Evolutionary conservation across 2,113 vertebrate species (phyloP).

Genomic region (Chroicocephalus ridibundus): DNA sequence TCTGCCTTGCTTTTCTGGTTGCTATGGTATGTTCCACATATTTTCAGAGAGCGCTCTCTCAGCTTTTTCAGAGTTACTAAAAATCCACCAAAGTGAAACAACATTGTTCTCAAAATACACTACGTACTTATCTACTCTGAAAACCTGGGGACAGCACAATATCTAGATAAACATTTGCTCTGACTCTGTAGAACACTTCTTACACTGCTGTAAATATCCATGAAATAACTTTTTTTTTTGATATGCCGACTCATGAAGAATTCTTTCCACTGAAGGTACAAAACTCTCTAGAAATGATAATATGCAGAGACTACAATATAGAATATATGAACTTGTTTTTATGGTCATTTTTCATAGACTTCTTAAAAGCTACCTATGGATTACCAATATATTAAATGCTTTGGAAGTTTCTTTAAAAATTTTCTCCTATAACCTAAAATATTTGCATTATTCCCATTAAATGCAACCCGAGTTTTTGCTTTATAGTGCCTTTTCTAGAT

Average conservation of each 20-base stretch:
- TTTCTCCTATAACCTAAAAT: neutral
- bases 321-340: neutral
- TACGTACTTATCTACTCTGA: neutral
- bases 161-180: neutral
- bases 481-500: neutral
- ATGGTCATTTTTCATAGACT: neutral
- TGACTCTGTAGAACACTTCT: neutral
- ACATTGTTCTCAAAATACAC: neutral
- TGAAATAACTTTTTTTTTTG: neutral
- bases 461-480: neutral
- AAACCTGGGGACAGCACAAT: neutral
- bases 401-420: neutral
- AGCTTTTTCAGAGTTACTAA: neutral
- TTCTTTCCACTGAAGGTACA: neutral
- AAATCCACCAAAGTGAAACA: neutral
- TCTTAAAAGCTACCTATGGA: neutral
- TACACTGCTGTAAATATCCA: neutral
- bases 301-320: neutral
- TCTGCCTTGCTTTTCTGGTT: neutral
- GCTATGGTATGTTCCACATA: rapidly evolving
- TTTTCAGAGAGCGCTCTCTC: neutral
- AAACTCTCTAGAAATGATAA: neutral
- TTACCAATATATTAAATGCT: neutral
- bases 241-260: neutral
- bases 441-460: neutral